phyloP scores from a whole-genome alignment of 2,888 invertebrate species.

The Lysandra coridon region DNA sequence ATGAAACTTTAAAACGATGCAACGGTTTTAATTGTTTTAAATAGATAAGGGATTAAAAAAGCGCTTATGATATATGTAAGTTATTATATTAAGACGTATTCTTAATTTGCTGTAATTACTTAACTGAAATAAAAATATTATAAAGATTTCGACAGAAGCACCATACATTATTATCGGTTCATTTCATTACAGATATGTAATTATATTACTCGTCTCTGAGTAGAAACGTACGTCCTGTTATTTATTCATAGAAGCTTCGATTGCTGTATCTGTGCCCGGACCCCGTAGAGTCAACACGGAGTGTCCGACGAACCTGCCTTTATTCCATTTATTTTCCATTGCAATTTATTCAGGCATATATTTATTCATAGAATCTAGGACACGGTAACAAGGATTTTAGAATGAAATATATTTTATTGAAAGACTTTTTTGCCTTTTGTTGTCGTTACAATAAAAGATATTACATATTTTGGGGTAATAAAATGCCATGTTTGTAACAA shows the following conservation, averaged over 20 bases:
- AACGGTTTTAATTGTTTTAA: too few relatives aligned
- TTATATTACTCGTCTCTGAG: too few relatives aligned
- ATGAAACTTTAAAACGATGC: too few relatives aligned
- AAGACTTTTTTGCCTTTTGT: background rate
- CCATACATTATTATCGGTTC: too few relatives aligned
- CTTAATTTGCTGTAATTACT: too few relatives aligned
- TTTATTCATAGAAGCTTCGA: constrained; percentile 13
- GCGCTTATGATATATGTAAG: too few relatives aligned
- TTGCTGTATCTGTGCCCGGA: background rate
- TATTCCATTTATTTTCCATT: constrained; percentile 23
- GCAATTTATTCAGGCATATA: constrained; percentile 22
- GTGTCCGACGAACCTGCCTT: constrained; percentile 15
- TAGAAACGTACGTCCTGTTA: background rate
- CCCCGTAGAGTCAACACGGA: constrained; percentile 1
- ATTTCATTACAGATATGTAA: too few relatives aligned
- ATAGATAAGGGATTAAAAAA: too few relatives aligned
- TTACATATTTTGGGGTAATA: constrained; percentile 6
- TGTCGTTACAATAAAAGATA: background rate
- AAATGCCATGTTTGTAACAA: background rate
- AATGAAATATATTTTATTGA: constrained; percentile 12
- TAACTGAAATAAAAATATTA: too few relatives aligned
- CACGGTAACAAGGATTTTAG: constrained; percentile 13
- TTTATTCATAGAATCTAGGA: constrained; percentile 18
- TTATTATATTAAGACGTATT: too few relatives aligned
- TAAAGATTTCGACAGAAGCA: too few relatives aligned